Evolutionary conservation across 2,888 invertebrate genomes (phyloP).

Genomic region (Geotrupes spiniger): DNA sequence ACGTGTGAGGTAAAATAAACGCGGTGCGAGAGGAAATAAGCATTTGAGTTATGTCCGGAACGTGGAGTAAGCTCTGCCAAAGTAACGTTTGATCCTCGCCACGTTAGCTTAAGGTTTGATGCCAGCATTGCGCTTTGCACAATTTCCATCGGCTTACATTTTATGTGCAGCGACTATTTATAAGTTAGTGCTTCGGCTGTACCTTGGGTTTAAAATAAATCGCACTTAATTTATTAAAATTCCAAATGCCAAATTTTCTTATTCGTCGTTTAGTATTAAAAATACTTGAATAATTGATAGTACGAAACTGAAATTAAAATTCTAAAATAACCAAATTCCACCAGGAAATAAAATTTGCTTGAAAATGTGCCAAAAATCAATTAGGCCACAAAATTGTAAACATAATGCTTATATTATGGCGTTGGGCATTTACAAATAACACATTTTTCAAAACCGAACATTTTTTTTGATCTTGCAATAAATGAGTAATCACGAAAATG

Average conservation of each 20-base stretch:
- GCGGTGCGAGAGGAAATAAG: slow-evolving; percentile 16
- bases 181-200: slow-evolving; percentile 8
- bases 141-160: slow-evolving; percentile 15
- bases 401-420: too few species aligned
- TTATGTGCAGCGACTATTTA: slow-evolving; percentile 20
- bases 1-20: slow-evolving; percentile 12
- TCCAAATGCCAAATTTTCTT: neutral
- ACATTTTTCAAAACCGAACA: too few species aligned
- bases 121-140: slow-evolving; percentile 19
- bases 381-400: too few species aligned
- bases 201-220: slow-evolving; percentile 5
- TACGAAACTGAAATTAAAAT: too few species aligned
- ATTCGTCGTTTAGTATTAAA: too few species aligned
- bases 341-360: too few species aligned
- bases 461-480: too few species aligned
- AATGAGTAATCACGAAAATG: too few species aligned
- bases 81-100: slow-evolving; percentile 30
- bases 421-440: neutral
- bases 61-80: slow-evolving; percentile 31
- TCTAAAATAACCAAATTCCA: too few species aligned
- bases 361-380: too few species aligned
- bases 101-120: slow-evolving; percentile 17
- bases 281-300: too few species aligned
- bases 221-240: slow-evolving; percentile 1
- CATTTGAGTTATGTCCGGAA: slow-evolving; percentile 38